phyloP scores from a whole-genome alignment of 2,797 vertebrate species.

The Neosilurus hyrtlii region DNA sequence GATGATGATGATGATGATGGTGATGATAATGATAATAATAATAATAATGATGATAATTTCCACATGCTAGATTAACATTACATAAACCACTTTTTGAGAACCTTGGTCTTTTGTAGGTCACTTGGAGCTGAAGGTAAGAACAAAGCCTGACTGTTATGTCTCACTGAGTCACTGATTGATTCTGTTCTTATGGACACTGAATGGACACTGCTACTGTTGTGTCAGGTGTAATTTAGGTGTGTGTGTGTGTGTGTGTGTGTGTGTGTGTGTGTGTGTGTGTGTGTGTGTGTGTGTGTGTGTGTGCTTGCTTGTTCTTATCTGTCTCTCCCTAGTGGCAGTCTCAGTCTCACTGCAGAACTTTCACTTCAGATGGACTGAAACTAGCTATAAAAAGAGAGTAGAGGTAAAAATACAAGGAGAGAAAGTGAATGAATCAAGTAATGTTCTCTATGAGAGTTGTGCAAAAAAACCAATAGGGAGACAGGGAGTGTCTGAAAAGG shows the following conservation, averaged over 20 bases:
- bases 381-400: background rate
- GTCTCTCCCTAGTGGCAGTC: background rate
- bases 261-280: too few relatives aligned
- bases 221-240: background rate
- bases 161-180: background rate
- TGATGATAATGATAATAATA: background rate
- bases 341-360: slow-evolving; percentile 45
- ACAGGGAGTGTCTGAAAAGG: background rate
- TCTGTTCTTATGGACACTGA: background rate
- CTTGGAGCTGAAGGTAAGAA: background rate
- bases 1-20: background rate
- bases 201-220: background rate
- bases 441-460: background rate
- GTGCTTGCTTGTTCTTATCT: background rate
- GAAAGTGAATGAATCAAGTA: background rate
- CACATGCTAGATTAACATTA: background rate
- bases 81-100: background rate
- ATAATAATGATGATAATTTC: background rate
- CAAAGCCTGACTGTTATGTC: background rate
- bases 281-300: too few relatives aligned
- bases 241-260: background rate
- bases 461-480: background rate
- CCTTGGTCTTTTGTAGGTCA: background rate
- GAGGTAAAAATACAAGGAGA: background rate
- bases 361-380: slow-evolving; percentile 58